Evolutionary conservation across 2,113 vertebrate species (phyloP).

Genomic region (Athene cunicularia): DNA sequence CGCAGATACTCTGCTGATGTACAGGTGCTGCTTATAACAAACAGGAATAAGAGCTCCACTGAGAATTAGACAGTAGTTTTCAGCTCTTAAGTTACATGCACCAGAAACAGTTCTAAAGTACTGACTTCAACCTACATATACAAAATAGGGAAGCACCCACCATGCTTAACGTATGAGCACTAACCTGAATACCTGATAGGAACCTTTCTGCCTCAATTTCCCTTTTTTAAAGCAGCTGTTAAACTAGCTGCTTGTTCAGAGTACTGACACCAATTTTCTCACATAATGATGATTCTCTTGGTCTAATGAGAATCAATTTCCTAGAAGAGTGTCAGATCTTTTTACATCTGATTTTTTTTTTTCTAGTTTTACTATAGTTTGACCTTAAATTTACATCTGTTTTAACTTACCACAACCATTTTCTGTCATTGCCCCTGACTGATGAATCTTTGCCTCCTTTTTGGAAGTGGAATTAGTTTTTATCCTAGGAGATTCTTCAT

Average conservation of each 20-base stretch:
- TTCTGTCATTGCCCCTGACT: background rate
- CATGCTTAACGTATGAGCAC: accelerated
- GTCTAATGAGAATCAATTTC: background rate
- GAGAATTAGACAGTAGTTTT: background rate
- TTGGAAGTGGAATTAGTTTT: background rate
- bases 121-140: background rate
- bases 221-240: background rate
- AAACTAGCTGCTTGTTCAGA: background rate
- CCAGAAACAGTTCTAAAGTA: background rate
- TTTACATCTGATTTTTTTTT: background rate
- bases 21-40: background rate
- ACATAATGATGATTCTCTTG: background rate
- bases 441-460: background rate
- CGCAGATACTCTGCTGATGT: background rate
- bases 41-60: background rate
- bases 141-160: background rate
- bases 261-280: background rate
- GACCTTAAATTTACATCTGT: background rate
- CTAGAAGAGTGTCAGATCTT: background rate
- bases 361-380: background rate
- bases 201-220: background rate
- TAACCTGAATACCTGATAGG: background rate
- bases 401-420: conserved; percentile 18
- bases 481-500: background rate
- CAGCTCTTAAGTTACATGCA: background rate